Base-by-base conservation (phyloP, 1,140 invertebrate species). In the Macrosteles quadrilineatus region DNA sequence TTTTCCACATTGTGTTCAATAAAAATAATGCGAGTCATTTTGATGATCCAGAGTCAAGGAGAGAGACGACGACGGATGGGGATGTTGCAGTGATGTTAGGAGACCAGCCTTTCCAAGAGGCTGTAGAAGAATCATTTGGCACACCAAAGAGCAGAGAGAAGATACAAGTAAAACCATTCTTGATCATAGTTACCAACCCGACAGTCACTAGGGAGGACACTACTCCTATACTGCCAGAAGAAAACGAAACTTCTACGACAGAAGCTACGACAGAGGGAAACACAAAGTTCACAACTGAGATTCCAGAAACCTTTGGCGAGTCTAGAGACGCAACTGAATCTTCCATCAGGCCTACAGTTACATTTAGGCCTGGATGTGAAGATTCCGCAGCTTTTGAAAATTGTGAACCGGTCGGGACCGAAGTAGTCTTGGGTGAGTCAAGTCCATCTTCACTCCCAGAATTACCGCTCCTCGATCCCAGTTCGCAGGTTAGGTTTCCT, bases 101-200 rank as follows among this genome's bases (percentile, higher is more conserved):
- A 6, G 55, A 59, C 25, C 55, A 59, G n/a, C 55, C 55, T 6
- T 14, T 59, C 25, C 6, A n/a, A 6, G 21, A n/a, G 6, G 9
- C 14, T 6, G 27, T 23, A n/a, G 55, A 59, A 12, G 23, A 59
- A 12, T 2, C 55, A 4, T 27, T 23, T 6, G 55, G n/a, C 25
- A 59, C 55, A 21, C 55, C 55, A 59, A 59, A 59, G 55, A 59
- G 23, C 27, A 14, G 27, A 12, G 6, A 27, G 25, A n/a, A n/a
- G 23, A 4, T 36, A 36, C 32, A 36, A 36, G 32, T 6, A 36
- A 12, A 11, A 59, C 55, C 55, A 25, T 59, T 59, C 27, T 14
- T 59, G n/a, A 59, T 59, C 25, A 59, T 59, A 59, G 55, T 59
- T 59, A 59, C 55, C 55, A 59, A 59, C n/a, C 14, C 12, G 23